These are phyloP conservation scores for Heteromormyrus szaboi DNA, from an alignment of 2,797 vertebrate genomes.

Conservation along the genomic window DNA sequence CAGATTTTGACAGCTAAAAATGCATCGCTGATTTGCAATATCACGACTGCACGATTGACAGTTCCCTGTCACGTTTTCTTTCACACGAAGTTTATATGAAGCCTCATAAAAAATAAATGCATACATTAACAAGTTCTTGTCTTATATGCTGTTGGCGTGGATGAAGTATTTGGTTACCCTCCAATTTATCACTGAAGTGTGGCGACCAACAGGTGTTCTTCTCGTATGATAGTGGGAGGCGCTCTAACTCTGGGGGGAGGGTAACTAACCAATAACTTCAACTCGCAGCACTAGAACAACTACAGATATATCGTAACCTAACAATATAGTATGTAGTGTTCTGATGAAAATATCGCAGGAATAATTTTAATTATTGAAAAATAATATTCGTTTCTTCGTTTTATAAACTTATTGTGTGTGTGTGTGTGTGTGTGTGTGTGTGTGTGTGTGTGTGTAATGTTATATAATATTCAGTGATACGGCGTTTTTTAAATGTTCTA, in stretches of 20 bases:
- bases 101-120: background rate
- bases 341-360: background rate
- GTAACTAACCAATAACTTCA: constrained; percentile 1
- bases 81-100: background rate
- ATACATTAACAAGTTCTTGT: background rate
- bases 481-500: background rate
- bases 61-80: background rate
- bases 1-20: background rate
- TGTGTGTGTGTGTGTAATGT: no score
- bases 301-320: background rate
- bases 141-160: background rate
- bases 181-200: constrained; percentile 19
- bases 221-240: constrained; percentile 27
- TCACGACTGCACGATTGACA: background rate
- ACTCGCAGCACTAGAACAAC: background rate
- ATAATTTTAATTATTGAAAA: background rate
- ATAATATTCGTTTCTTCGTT: background rate
- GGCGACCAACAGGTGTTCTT: constrained; percentile 33
- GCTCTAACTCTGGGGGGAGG: constrained; percentile 18
- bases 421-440: background rate
- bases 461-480: background rate
- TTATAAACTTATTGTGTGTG: background rate
- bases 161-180: constrained; percentile 19
- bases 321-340: background rate
- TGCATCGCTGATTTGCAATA: background rate